A percentile compares a stretch with the other conserved stretches of the same genome.
These are phyloP conservation scores for Pseudococcus jackbeardsleyi DNA, from an alignment of 2,888 invertebrate species.

Conservation along the genomic window DNA sequence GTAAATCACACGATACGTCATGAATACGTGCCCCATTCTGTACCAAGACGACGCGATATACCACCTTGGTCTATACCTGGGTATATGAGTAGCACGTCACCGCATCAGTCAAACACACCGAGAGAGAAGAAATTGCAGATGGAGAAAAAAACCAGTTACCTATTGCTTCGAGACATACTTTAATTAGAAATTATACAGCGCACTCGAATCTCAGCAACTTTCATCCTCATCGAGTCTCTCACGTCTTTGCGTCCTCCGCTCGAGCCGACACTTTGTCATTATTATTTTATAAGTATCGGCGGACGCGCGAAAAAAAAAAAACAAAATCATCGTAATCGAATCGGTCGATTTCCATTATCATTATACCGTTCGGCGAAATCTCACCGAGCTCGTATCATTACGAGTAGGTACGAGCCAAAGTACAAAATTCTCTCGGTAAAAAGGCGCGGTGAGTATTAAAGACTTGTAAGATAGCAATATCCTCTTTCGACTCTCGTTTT, in stretches of 20 bases:
- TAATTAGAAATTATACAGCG: conserved; percentile 17
- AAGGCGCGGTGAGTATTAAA: neutral
- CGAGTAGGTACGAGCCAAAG: neutral
- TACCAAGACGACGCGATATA: neutral
- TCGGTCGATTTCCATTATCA: neutral
- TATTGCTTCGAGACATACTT: conserved; percentile 18
- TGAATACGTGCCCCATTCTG: conserved; percentile 2
- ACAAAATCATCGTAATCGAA: neutral
- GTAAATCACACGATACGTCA: conserved; percentile 31
- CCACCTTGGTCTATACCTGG: neutral
- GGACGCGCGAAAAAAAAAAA: neutral
- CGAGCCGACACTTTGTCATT: neutral
- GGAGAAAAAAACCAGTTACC: neutral
- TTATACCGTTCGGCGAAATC: neutral
- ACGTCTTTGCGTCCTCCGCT: neutral
- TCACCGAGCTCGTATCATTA: neutral
- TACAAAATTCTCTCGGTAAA: neutral
- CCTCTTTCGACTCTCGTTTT: neutral
- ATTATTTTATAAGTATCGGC: neutral
- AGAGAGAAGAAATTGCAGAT: neutral
- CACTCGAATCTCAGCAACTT: neutral
- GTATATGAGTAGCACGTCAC: neutral
- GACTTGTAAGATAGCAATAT: neutral
- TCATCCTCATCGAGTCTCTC: neutral
- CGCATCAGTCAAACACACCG: neutral